phyloP scores from a whole-genome alignment of 2,888 invertebrate species.

The Callosobruchus maculatus region DNA sequence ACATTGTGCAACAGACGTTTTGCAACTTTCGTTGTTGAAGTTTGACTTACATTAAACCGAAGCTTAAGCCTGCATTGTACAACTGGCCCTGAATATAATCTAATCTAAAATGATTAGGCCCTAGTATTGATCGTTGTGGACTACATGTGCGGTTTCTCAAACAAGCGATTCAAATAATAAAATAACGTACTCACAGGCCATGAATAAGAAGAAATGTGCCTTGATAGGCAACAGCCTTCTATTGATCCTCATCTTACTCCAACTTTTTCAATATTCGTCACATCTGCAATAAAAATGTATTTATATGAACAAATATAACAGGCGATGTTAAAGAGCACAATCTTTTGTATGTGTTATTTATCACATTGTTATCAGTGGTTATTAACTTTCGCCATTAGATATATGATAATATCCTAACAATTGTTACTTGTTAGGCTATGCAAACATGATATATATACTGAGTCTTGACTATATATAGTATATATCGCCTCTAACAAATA shows the following conservation, averaged over 20 bases:
- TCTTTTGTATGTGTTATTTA: not conserved
- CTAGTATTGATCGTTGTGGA: too few relatives aligned
- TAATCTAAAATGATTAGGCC: too few relatives aligned
- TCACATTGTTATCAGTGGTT: not conserved
- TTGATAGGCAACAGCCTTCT: conserved; percentile 72
- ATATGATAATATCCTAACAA: not conserved
- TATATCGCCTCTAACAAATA: not conserved
- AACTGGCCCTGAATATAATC: too few relatives aligned
- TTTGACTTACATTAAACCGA: too few relatives aligned
- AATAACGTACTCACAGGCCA: conserved; percentile 65
- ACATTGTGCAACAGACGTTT: too few relatives aligned
- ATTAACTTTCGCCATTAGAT: not conserved
- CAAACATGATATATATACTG: not conserved
- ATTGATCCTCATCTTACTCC: conserved; percentile 57
- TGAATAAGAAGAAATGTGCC: conserved; percentile 83
- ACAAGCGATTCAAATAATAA: not conserved
- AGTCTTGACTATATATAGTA: not conserved
- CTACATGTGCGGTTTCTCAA: too few relatives aligned
- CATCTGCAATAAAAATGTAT: not conserved
- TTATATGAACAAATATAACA: not conserved
- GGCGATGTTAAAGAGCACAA: not conserved
- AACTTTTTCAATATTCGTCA: not conserved
- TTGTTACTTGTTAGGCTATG: not conserved
- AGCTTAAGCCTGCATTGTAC: too few relatives aligned
- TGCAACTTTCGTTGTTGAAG: too few relatives aligned